phyloP scores from a whole-genome alignment of 2,113 vertebrate genomes.

The Sigmodon hispidus region DNA sequence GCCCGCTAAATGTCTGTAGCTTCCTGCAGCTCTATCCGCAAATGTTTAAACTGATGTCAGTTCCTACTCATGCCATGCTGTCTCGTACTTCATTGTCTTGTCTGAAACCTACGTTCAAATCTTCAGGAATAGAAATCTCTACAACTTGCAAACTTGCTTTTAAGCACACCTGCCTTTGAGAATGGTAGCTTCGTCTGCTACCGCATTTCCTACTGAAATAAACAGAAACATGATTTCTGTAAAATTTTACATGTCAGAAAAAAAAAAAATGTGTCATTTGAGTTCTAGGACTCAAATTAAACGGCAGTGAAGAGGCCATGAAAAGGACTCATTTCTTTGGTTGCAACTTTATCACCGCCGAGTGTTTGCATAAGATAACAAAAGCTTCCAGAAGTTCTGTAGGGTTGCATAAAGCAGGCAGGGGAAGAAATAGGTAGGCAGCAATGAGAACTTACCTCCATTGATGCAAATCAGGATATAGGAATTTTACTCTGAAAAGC shows the following conservation, averaged over 20 bases:
- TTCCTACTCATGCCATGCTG: neutral
- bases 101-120: neutral
- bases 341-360: conserved; percentile 2
- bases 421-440: neutral
- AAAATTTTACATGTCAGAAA: conserved; percentile 40
- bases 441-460: neutral
- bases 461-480: neutral
- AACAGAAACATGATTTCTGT: neutral
- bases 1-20: neutral
- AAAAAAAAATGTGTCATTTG: neutral
- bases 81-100: conserved; percentile 17
- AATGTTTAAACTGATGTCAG: neutral
- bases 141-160: neutral
- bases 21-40: neutral
- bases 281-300: conserved; percentile 37
- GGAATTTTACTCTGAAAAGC: neutral
- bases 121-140: neutral
- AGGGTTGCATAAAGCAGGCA: neutral
- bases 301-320: neutral
- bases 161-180: neutral
- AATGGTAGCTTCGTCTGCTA: conserved; percentile 13
- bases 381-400: conserved; percentile 17
- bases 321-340: conserved; percentile 25
- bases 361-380: conserved; percentile 33
- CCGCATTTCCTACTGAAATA: neutral